Percentiles rank a stretch among this genome's conserved stretches.
phyloP scores from a whole-genome alignment of 1,140 invertebrate species.

The Pinna nobilis region DNA sequence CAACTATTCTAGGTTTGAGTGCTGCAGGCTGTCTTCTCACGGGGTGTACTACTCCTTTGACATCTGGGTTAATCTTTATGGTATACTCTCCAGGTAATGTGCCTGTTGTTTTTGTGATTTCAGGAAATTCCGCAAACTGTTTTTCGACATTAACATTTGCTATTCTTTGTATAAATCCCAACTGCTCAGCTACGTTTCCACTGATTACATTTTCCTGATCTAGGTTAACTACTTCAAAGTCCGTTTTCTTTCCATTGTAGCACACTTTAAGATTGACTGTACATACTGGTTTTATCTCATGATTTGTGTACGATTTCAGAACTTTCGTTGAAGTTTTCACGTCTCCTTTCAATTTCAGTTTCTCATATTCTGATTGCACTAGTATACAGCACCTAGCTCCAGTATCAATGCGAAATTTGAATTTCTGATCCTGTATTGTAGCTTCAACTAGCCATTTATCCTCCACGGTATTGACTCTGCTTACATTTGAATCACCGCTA shows the following conservation, averaged over 20 bases:
- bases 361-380: too few relatives aligned
- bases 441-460: too few relatives aligned
- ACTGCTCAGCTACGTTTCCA: conserved; percentile 10
- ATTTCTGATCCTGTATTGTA: too few relatives aligned
- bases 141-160: background rate
- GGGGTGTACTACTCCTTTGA: conserved; percentile 31
- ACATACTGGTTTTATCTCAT: background rate
- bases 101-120: conserved; percentile 40
- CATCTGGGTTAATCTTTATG: conserved; percentile 30
- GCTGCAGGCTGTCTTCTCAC: conserved; percentile 30
- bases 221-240: conserved; percentile 16
- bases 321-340: too few relatives aligned
- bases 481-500: too few relatives aligned
- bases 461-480: too few relatives aligned
- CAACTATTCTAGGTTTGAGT: conserved; percentile 27
- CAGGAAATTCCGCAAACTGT: conserved; percentile 34
- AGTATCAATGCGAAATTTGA: too few relatives aligned
- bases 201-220: conserved; percentile 32
- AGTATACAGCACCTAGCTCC: too few relatives aligned
- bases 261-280: conserved; percentile 1
- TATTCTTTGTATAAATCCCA: conserved; percentile 6
- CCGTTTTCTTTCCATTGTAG: background rate
- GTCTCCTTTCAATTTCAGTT: too few relatives aligned
- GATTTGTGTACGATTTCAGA: conserved; percentile 20
- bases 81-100: conserved; percentile 44